Evolutionary conservation across 2,888 invertebrate genomes (phyloP), one percentile per base, ranked within the genome.

Genomic region (Caenorhabditis sp.): DNA sequence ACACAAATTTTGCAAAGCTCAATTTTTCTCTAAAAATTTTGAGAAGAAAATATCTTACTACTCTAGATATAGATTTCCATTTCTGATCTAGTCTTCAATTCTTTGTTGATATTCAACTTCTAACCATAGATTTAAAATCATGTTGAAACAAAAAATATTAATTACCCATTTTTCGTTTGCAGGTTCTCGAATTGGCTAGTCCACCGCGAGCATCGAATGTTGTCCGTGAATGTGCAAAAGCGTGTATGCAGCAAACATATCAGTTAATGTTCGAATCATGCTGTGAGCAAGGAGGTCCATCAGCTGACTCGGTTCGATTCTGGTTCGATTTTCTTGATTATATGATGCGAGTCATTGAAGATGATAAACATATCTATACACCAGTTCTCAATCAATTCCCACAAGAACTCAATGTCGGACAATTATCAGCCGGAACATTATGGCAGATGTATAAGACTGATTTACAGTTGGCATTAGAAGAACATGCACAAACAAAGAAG

Each of bases 231-330:
- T 99, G 99, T 90, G 99, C 97, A 66, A 97, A 95, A 89, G 97
- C 97, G 66, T 99, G 99, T 90, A 93, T 99, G 88, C 92, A 95
- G 89, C 95, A 97, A 77, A 99, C 99, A 83, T 99, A 99, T 91
- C 97, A 99, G 90, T 96, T 97, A 91, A 92, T 99, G 77, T 99
- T 97, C 89, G 97, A 97, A 89, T 97, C 99, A 90, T 97, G 97
- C 88, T 95, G 95, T 89, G 97, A 99, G 88, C 91, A 74, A 25
- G 77, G 80, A 50, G 79, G 76, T 21, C 80, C 85, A 10, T 67
- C 78, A 1, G 77, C 76, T 59, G 81, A 84, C 25, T 86, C 85
- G 14, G 84, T 85, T 8, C 68, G 67, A 58, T 86, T 87, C 77
- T 86, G 86, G 85, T 84, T 78, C 76, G 85, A 86, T 61, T 78